A percentile compares a stretch with the other conserved stretches of the same genome.
Conservation (phyloP, 2,888 invertebrate species). For the Mallateleia sp. region DNA sequence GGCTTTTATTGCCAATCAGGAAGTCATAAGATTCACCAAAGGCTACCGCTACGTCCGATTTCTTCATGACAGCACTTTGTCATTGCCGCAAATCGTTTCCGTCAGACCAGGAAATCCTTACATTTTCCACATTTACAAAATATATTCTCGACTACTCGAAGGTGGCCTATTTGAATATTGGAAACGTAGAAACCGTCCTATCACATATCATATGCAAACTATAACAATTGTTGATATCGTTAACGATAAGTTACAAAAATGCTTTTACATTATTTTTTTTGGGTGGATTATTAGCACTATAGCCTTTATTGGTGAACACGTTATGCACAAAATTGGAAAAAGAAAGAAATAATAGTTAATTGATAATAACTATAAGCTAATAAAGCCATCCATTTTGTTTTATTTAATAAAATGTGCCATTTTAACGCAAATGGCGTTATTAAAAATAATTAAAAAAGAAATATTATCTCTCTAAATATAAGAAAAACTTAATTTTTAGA, state of each 20-base stretch:
- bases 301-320: constrained; percentile 14
- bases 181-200: constrained; percentile 37
- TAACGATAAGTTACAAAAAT: constrained; percentile 67
- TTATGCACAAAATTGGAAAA: too few species aligned
- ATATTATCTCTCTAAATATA: too few species aligned
- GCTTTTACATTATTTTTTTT: constrained; percentile 45
- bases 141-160: constrained; percentile 46
- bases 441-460: too few species aligned
- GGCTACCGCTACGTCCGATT: constrained; percentile 49
- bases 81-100: constrained; percentile 56
- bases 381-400: too few species aligned
- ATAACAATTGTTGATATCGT: constrained; percentile 49
- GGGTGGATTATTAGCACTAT: constrained; percentile 53
- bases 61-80: constrained; percentile 13
- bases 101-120: constrained; percentile 67
- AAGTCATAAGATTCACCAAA: constrained; percentile 46
- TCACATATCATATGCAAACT: too few species aligned
- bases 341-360: too few species aligned
- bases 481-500: too few species aligned
- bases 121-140: constrained; percentile 55
- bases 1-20: constrained; percentile 61
- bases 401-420: too few species aligned
- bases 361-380: too few species aligned
- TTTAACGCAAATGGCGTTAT: too few species aligned
- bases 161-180: constrained; percentile 66